Percentiles rank a stretch among this genome's conserved stretches.
These are phyloP conservation scores for Cheilosia vulpina DNA, from an alignment of 2,888 invertebrate species.

Conservation along the genomic window DNA sequence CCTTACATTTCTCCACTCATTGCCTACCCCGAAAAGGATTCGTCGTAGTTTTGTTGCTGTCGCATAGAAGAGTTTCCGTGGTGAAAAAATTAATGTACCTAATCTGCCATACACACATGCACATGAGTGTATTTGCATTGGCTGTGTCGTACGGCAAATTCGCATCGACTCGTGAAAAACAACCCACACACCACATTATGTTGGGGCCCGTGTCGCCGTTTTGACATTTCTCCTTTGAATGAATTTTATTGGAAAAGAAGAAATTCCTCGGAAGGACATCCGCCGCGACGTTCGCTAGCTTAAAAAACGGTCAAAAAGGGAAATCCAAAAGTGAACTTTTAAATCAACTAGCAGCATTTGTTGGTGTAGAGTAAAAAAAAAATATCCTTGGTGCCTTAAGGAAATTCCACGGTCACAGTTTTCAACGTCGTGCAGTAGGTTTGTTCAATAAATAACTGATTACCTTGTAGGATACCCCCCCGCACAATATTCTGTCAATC, in stretches of 20 bases:
- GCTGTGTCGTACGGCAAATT: conserved; percentile 50
- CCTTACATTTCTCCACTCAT: conserved; percentile 20
- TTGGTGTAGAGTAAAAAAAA: conserved; percentile 19
- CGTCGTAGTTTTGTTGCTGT: conserved; percentile 23
- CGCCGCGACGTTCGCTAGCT: conserved; percentile 32
- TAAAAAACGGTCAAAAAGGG: conserved; percentile 10
- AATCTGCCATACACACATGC: conserved; percentile 7
- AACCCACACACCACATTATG: conserved; percentile 27
- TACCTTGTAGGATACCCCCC: neutral
- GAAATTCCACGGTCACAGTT: conserved; percentile 16
- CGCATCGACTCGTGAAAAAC: conserved; percentile 51
- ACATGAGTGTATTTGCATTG: conserved; percentile 59
- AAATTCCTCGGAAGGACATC: conserved; percentile 51
- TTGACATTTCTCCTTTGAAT: conserved; percentile 67
- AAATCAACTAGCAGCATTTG: conserved; percentile 9
- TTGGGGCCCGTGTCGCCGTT: conserved; percentile 46
- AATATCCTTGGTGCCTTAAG: conserved; percentile 65
- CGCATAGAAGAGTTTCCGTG: conserved; percentile 57
- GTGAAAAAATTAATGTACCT: conserved; percentile 49
- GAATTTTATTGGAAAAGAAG: conserved; percentile 41
- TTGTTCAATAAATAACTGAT: conserved; percentile 18
- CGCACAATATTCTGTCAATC: neutral
- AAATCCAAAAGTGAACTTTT: conserved; percentile 31
- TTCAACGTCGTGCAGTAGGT: conserved; percentile 10
- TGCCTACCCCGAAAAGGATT: conserved; percentile 30